Percentiles rank a stretch among this genome's conserved stretches.
Conservation (phyloP, 53 echinoderm and acorn worm species). For the Zoroaster sp. region DNA sequence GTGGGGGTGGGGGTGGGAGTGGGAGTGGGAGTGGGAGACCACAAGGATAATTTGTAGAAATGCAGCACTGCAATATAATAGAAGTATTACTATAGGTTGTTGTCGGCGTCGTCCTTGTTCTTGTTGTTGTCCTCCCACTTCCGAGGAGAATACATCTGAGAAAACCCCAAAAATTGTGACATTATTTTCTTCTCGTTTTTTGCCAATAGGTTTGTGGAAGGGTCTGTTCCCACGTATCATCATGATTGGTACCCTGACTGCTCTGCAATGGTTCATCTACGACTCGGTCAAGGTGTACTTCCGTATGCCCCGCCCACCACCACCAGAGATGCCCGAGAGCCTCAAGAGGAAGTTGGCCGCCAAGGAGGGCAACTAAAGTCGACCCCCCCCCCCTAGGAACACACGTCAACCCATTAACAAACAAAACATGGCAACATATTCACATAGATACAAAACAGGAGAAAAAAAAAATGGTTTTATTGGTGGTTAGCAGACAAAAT, state of each 20-base stretch:
- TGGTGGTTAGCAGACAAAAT: too few species aligned
- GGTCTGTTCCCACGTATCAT: constrained; percentile 95
- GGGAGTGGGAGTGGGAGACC: too few species aligned
- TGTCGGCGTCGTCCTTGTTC: too few species aligned
- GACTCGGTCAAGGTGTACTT: constrained; percentile 99
- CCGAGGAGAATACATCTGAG: too few species aligned
- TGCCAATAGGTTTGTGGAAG: constrained; percentile 82
- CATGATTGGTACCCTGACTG: constrained; percentile 99
- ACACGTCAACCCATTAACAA: background rate
- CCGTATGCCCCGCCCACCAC: constrained; percentile 96
- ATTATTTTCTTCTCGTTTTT: background rate
- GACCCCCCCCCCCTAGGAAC: background rate
- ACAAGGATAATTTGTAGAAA: too few species aligned
- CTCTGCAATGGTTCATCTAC: constrained; percentile 97
- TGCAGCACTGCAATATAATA: too few species aligned
- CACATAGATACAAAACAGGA: background rate
- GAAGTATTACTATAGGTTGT: too few species aligned
- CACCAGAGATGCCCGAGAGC: constrained; percentile 97
- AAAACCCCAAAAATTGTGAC: too few species aligned
- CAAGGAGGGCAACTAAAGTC: constrained; percentile 52
- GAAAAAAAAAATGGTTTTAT: too few species aligned
- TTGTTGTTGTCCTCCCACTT: too few species aligned
- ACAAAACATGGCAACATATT: background rate
- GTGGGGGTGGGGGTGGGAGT: too few species aligned
- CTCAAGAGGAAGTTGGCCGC: constrained; percentile 86